Evolutionary conservation across 2,113 vertebrate genomes (phyloP).

Genomic region (Alces alces): DNA sequence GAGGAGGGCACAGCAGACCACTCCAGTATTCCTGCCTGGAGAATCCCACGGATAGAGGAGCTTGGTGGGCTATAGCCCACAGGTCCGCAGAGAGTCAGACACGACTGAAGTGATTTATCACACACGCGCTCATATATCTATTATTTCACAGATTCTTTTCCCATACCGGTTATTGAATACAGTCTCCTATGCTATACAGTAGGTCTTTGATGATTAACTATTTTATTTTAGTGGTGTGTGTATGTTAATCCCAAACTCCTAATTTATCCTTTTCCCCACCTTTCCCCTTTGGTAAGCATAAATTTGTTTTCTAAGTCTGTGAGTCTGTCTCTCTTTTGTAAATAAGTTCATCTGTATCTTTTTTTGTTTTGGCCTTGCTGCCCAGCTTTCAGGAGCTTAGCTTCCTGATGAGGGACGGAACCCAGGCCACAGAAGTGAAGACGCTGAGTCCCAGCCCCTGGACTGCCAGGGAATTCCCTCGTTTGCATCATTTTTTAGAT

Average conservation of each 20-base stretch:
- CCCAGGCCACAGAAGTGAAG: too few relatives aligned
- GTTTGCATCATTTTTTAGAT: not conserved
- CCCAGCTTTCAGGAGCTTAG: too few relatives aligned
- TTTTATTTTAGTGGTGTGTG: not conserved
- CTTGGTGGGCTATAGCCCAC: not conserved
- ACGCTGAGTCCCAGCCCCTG: accelerated
- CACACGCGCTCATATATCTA: not conserved
- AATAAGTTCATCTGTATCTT: not conserved
- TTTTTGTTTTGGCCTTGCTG: not conserved
- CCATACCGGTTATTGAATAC: not conserved
- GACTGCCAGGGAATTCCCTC: not conserved
- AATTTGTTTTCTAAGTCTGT: not conserved
- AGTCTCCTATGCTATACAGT: not conserved
- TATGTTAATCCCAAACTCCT: not conserved
- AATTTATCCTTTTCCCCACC: not conserved
- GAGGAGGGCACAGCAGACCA: not conserved
- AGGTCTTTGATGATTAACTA: not conserved
- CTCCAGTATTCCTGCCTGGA: not conserved
- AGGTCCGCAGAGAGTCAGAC: not conserved
- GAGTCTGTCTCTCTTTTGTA: not conserved
- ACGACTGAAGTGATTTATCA: not conserved
- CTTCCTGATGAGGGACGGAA: not conserved
- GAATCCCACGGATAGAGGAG: not conserved
- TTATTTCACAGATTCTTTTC: not conserved
- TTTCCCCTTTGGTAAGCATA: not conserved